Evolutionary conservation across 2,888 invertebrate genomes (phyloP), one percentile per base, ranked within the genome.

Genomic region (Pherbina coryleti): DNA sequence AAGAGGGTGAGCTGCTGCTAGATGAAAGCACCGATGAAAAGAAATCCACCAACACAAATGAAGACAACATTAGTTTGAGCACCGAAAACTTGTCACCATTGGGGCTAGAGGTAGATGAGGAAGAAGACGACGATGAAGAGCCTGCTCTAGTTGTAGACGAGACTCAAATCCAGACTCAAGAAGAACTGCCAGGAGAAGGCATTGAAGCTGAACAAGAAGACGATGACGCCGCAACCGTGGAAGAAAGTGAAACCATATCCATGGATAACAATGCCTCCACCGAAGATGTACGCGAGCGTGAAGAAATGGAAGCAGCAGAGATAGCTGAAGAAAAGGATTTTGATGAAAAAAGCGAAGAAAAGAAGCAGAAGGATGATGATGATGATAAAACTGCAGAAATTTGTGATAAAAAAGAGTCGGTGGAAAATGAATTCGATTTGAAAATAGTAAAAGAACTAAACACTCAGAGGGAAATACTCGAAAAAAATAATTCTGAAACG

Each of bases 21-120:
- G 86, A 87, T 0, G 89, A 87, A 2, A 86, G 84, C 57, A 75
- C 77, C 14, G 84, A 84, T 5, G 83, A 83, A 5, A 81, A 82
- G 9, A 81, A 80, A 69, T 79, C 80, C 44, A 28, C 72, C 60
- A 44, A n/a, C 9, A 19, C 74, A n/a, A 81, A 81, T 64, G 84
- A 84, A 11, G 85, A 84, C 64, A 77, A 75, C 2, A 79, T 80
- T 22, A 84, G 84, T 31, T 51, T 84, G 5, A 84, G 82, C 67
- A 82, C 84, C 4, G 84, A 81, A 9, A 76, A 82, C 66, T 77
- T 83, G 31, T 81, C 84, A n/a, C 82, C 84, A 0, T 71, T 84
- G 28, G 22, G 84, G 1, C 51, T 37, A 22, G 34, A 75, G 14
- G 5, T 8, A 17, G 66, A 64, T 0, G 67, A 60, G 11, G 71